A percentile compares a stretch with the other conserved stretches of the same genome.
Conservation (phyloP, 2,797 vertebrate genomes). For the Halcyon smyrnensis region DNA sequence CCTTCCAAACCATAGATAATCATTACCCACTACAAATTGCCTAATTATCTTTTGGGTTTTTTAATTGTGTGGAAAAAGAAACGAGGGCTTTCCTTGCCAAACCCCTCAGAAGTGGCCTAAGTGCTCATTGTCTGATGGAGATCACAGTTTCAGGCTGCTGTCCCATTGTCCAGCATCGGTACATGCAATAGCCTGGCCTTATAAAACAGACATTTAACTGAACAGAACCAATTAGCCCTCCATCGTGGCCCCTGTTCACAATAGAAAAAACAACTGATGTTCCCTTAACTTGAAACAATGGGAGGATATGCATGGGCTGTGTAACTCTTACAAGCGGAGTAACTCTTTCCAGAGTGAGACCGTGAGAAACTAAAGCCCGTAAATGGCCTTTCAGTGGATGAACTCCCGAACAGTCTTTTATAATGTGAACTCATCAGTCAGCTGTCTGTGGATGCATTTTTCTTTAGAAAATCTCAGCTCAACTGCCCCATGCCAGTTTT, state of each 20-base stretch:
- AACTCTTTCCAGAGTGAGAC: conserved; percentile 57
- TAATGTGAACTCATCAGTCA: conserved; percentile 67
- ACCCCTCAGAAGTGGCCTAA: conserved; percentile 32
- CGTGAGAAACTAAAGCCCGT: conserved; percentile 66
- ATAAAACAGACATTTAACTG: conserved; percentile 53
- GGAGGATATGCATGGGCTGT: conserved; percentile 29
- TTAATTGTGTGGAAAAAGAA: conserved; percentile 18
- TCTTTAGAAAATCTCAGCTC: conserved; percentile 52
- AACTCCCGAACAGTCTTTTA: conserved; percentile 64
- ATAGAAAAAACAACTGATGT: conserved; percentile 66
- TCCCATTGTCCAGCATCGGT: conserved; percentile 20
- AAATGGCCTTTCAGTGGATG: conserved; percentile 65
- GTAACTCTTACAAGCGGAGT: conserved; percentile 27
- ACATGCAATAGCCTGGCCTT: conserved; percentile 19
- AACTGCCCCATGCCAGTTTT: conserved; percentile 7
- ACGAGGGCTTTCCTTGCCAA: not conserved
- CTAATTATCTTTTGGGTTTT: not conserved
- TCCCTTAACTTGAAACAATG: conserved; percentile 64
- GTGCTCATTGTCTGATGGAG: not conserved
- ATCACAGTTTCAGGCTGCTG: not conserved
- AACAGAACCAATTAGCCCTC: conserved; percentile 65
- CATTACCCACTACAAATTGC: not conserved
- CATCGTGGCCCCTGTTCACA: conserved; percentile 43
- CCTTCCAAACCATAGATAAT: not conserved
- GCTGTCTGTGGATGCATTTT: conserved; percentile 34